These are phyloP conservation scores for Thaleichthys pacificus DNA, from an alignment of 2,797 vertebrate species.

Conservation along the genomic window DNA sequence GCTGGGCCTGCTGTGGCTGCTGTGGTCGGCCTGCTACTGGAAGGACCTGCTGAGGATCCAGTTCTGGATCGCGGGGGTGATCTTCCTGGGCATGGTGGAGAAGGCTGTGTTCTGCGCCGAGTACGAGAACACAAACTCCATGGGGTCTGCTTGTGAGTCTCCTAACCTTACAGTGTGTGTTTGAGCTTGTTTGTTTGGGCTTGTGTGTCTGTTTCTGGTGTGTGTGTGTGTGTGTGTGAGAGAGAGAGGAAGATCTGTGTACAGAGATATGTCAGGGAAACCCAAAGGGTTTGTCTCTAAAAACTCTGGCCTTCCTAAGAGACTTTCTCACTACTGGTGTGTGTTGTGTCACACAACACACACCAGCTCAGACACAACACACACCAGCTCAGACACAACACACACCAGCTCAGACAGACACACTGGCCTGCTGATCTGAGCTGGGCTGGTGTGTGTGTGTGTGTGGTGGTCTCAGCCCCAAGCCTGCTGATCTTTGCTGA, in stretches of 20 bases:
- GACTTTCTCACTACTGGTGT: too few species aligned
- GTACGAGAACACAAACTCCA: constrained; percentile 83
- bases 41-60: constrained; percentile 89
- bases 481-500: constrained; percentile 84
- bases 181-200: too few species aligned
- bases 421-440: background rate
- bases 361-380: too few species aligned
- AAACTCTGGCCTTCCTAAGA: too few species aligned
- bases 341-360: too few species aligned
- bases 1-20: constrained; percentile 84
- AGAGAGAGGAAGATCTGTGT: too few species aligned
- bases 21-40: constrained; percentile 89
- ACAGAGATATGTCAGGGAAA: too few species aligned
- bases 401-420: too few species aligned
- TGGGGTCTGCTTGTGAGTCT: constrained; percentile 82
- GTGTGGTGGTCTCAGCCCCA: constrained; percentile 63
- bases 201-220: too few species aligned
- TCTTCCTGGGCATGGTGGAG: constrained; percentile 89
- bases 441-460: background rate
- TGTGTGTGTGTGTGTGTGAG: background rate
- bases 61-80: constrained; percentile 90
- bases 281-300: too few species aligned
- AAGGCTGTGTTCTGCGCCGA: constrained; percentile 88
- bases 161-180: background rate
- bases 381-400: too few species aligned